Evolutionary conservation across 2,113 vertebrate species (phyloP), one percentile per base, ranked within the genome.

Genomic region (Actenoides lindsayi): DNA sequence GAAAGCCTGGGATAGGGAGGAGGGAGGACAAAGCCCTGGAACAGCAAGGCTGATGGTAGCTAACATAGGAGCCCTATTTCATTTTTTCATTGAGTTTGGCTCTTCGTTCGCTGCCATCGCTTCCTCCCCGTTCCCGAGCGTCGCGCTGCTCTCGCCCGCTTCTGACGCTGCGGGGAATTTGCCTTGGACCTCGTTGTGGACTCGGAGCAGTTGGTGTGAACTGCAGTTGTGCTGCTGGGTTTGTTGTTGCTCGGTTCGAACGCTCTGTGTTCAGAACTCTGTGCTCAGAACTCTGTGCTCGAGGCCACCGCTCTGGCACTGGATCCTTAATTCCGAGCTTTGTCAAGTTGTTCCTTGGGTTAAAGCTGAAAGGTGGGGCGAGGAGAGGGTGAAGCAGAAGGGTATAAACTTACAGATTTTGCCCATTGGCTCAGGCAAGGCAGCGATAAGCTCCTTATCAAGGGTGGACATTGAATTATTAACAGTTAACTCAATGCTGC

Each of bases 1-100:
- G 41, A 77, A 77, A 39, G 41, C 17, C 63, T 39, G n/a, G 42
- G 46, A 23, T 7, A 39, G 71, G 42, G n/a, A 75, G 15, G 51
- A 67, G 42, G 23, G 27, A 64, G 42, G 35, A 17, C n/a, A 70
- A 59, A 75, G 35, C 70, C n/a, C 63, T 63, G 78, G 44, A 74
- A 65, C 13, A 57, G 70, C 27, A 17, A 64, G 27, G 65, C 71
- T 44, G 79, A 11, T 33, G 35, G 54, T 16, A 83, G 54, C 68
- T 64, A 59, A 64, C 27, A 1, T 50, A n/a, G 28, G 35, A 56
- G 51, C 68, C 41, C 71, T 56, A 33, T 90, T 89, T 86, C 56
- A 60, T n/a, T 89, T 96, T 95, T 93, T 90, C 90, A 90, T 63
- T 68, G 82, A 46, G 79, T 86, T 88, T 75, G 39, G 42, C 75